Base-by-base conservation (phyloP, 2,113 vertebrate species). In the Candoia aspera region DNA sequence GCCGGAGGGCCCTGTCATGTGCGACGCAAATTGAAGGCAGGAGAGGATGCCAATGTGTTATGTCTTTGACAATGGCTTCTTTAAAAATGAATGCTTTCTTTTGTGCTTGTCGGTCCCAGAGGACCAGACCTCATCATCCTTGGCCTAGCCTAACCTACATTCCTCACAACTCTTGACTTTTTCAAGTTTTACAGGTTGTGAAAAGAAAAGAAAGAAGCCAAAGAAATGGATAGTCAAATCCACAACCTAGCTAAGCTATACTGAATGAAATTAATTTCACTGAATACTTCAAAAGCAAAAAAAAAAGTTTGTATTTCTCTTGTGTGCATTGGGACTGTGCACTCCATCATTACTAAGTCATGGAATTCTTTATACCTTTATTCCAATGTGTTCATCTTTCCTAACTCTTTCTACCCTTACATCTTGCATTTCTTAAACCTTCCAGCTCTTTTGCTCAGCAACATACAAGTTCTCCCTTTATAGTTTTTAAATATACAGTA, bases 401-500 rank as follows among this genome's bases (percentile, higher is more conserved):
- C 91, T 33, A 13, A 49, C 89, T 87, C 59, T 94, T 79, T 94
- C 1, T 90, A 92, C 91, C 53, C 26, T 37, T 57, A 12, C 33
- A 55, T 59, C 37, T 55, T 85, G 46, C 84, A 1, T 58, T 91
- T 46, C 33, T n/a, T 73, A 12, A 59, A 59, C 5, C 46, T 49
- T 49, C 46, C 46, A 33, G 0, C 54, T 96, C 92, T 91, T 93
- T 24, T 19, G 91, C 11, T 86, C 37, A 4, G 90, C 0, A 0
- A 79, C 55, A 73, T 8, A 17, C 84, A 93, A 0, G 55, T 88
- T 95, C 94, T 87, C 46, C 8, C 37, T 93, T 91, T 91, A 90
- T 92, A 90, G 85, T 89, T 95, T 94, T 95, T 88, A 94, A 93
- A 92, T 90, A 92, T 93, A 94, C 64, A 33, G 64, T 13, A 54